A percentile compares a stretch with the other conserved stretches of the same genome.
phyloP scores from a whole-genome alignment of 2,888 invertebrate genomes.

The Xylophagus ater region DNA sequence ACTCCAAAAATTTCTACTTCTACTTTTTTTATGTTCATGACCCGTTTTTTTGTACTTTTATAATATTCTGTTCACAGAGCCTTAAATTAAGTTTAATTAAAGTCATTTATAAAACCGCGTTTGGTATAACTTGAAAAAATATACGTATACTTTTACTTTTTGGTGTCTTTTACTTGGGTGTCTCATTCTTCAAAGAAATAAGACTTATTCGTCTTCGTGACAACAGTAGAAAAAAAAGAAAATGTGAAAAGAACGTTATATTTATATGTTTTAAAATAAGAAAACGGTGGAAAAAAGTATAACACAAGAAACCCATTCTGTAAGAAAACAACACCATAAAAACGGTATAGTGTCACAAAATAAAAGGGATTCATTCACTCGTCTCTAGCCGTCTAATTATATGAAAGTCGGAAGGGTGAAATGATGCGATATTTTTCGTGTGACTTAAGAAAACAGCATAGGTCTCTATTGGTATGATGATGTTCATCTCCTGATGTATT shows the following conservation, averaged over 20 bases:
- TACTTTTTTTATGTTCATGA: no score
- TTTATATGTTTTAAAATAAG: background rate
- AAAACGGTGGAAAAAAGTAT: background rate
- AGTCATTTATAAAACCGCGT: conserved; percentile 14
- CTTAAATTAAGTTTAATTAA: conserved; percentile 14
- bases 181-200: background rate
- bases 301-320: no score
- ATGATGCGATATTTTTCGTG: conserved; percentile 10
- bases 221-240: background rate
- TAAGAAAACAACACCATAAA: conserved; percentile 10
- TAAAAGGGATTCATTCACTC: no score
- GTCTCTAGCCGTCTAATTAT: conserved; percentile 12
- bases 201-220: background rate
- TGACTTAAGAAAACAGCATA: conserved; percentile 9
- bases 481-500: no score
- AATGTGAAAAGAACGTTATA: background rate
- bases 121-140: conserved; percentile 9
- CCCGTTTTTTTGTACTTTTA: no score
- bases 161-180: background rate
- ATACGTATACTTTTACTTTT: background rate
- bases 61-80: conserved; percentile 11
- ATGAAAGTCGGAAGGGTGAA: conserved; percentile 8
- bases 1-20: no score
- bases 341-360: conserved; percentile 9
- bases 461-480: no score